These are phyloP conservation scores for Prochilodus magdalenae DNA, from an alignment of 2,113 vertebrate genomes.

Conservation along the genomic window DNA sequence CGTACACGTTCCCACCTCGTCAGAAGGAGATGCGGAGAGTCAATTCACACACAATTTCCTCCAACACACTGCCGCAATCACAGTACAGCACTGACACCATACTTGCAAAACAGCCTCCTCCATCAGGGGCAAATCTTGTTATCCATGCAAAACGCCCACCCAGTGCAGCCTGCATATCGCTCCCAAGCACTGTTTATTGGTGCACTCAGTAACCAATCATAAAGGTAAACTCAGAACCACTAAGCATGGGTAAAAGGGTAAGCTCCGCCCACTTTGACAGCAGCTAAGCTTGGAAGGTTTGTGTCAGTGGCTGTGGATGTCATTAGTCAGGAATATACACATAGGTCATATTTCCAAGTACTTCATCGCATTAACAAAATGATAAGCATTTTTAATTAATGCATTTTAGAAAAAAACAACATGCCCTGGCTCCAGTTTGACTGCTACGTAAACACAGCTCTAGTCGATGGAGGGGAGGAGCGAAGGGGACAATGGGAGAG, in stretches of 20 bases:
- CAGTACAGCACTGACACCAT: constrained; percentile 25
- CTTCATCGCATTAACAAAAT: too few relatives aligned
- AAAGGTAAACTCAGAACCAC: too few relatives aligned
- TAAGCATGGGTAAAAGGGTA: neutral
- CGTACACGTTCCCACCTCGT: constrained; percentile 18
- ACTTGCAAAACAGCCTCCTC: constrained; percentile 35
- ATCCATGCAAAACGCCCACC: constrained; percentile 34
- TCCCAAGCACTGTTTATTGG: neutral
- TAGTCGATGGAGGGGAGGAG: too few relatives aligned
- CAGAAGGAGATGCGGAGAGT: constrained; percentile 29
- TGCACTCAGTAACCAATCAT: neutral
- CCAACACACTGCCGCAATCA: constrained; percentile 30
- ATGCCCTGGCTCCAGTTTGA: too few relatives aligned
- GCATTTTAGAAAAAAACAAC: neutral
- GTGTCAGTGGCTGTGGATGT: neutral
- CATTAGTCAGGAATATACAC: too few relatives aligned
- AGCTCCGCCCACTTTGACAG: neutral
- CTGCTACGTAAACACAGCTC: too few relatives aligned
- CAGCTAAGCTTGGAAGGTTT: neutral
- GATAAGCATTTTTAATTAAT: neutral
- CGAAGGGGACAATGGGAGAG: too few relatives aligned
- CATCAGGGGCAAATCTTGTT: constrained; percentile 38
- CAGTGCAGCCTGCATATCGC: neutral
- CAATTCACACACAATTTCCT: constrained; percentile 26
- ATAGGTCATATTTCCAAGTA: too few relatives aligned